phyloP scores from a whole-genome alignment of 1,140 invertebrate genomes.

The Drosophila neocordata region DNA sequence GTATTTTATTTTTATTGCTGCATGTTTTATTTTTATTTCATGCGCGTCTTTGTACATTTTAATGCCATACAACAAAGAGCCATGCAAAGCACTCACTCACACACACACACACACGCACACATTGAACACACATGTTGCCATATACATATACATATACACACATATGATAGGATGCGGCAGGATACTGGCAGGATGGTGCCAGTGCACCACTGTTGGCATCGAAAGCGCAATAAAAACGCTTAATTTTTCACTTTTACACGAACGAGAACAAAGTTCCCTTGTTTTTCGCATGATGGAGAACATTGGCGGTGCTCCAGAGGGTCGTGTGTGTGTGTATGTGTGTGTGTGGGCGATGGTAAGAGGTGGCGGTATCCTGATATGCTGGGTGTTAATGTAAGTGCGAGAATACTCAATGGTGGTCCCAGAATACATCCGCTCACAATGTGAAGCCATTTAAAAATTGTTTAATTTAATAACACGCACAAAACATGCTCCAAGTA shows the following conservation, averaged over 20 bases:
- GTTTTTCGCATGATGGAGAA: constrained; percentile 18
- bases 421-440: constrained; percentile 30
- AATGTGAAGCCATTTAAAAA: constrained; percentile 65
- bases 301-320: background rate
- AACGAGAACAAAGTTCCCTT: constrained; percentile 50
- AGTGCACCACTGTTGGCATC: constrained; percentile 51
- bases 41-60: constrained; percentile 68
- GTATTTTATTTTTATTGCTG: constrained; percentile 81
- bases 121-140: constrained; percentile 72
- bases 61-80: constrained; percentile 40
- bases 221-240: constrained; percentile 80
- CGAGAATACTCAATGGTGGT: constrained; percentile 9
- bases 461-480: constrained; percentile 80
- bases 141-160: constrained; percentile 25
- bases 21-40: constrained; percentile 81
- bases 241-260: constrained; percentile 79
- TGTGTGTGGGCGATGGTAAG: background rate
- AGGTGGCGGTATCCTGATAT: background rate
- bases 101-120: constrained; percentile 20
- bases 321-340: too few relatives aligned
- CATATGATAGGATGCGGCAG: constrained; percentile 46
- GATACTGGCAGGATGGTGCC: constrained; percentile 32
- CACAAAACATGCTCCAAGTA: constrained; percentile 66
- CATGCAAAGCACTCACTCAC: constrained; percentile 42
- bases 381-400: constrained; percentile 23